These are phyloP conservation scores for Trichonephila clavipes DNA, from an alignment of 1,140 invertebrate species.

Conservation along the genomic window DNA sequence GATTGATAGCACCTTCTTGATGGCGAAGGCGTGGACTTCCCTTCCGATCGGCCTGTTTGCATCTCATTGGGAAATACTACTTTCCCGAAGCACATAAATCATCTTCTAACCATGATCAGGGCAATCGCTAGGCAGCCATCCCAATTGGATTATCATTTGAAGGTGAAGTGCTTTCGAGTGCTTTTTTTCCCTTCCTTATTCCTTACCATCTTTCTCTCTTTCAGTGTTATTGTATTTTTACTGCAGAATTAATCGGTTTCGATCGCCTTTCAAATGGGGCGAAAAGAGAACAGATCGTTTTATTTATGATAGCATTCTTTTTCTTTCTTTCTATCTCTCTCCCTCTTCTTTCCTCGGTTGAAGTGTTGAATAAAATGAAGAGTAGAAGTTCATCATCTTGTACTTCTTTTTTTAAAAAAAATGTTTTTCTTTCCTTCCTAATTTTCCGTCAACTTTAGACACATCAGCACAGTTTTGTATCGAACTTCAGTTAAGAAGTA, in stretches of 20 bases:
- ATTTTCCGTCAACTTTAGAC: background rate
- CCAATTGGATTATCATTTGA: slow-evolving; percentile 70
- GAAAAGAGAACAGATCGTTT: slow-evolving; percentile 50
- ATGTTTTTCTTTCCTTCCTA: background rate
- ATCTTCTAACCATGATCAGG: slow-evolving; percentile 57
- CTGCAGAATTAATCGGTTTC: slow-evolving; percentile 63
- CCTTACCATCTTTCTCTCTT: background rate
- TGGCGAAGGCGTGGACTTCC: slow-evolving; percentile 41
- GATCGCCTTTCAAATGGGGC: slow-evolving; percentile 59
- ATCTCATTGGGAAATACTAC: slow-evolving; percentile 60
- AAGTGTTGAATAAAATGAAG: slow-evolving; percentile 50
- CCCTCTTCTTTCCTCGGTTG: background rate
- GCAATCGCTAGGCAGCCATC: slow-evolving; percentile 43
- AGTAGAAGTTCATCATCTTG: background rate
- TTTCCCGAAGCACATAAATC: slow-evolving; percentile 37
- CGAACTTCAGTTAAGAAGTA: background rate
- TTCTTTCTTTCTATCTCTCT: background rate
- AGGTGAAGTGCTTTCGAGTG: slow-evolving; percentile 29
- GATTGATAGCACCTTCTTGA: slow-evolving; percentile 68
- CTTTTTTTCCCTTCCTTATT: background rate
- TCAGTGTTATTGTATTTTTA: slow-evolving; percentile 58
- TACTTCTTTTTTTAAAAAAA: background rate
- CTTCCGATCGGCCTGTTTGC: slow-evolving; percentile 43
- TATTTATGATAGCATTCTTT: slow-evolving; percentile 45
- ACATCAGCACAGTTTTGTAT: background rate